Conservation (phyloP, 2,797 vertebrate genomes). For the Trematomus bernacchii region DNA sequence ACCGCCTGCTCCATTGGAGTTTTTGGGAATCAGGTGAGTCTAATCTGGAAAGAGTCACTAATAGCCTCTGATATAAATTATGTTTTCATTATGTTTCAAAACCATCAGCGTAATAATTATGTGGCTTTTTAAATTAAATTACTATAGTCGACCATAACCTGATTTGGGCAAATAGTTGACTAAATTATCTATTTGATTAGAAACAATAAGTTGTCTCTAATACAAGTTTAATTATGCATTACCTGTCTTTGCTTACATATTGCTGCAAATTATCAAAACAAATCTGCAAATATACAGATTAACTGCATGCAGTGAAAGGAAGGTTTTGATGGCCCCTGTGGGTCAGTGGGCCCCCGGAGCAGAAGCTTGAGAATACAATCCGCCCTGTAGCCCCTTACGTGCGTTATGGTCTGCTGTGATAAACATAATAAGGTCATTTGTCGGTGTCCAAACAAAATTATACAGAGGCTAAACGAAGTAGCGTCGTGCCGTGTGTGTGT, state of each 20-base stretch:
- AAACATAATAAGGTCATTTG: too few relatives aligned
- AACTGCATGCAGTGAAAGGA: neutral
- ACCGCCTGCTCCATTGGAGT: slow-evolving; percentile 96
- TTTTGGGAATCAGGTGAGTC: slow-evolving; percentile 95
- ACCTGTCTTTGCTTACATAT: neutral
- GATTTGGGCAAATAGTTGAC: too few relatives aligned
- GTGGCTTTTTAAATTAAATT: too few relatives aligned
- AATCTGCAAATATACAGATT: neutral
- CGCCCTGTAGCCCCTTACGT: too few relatives aligned
- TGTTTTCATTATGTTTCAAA: neutral
- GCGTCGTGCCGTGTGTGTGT: too few relatives aligned
- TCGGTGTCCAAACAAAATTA: too few relatives aligned
- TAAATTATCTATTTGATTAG: neutral
- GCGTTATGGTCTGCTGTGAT: too few relatives aligned
- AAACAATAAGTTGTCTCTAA: neutral
- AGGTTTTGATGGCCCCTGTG: neutral
- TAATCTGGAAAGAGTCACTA: neutral
- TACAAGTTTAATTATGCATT: neutral
- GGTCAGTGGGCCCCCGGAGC: neutral
- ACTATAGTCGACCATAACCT: too few relatives aligned
- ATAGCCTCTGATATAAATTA: neutral
- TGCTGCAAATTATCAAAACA: neutral
- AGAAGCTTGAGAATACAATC: too few relatives aligned
- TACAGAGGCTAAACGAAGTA: too few relatives aligned
- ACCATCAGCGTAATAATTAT: too few relatives aligned